phyloP scores from a whole-genome alignment of 2,888 invertebrate species.

The Macaria liturata region DNA sequence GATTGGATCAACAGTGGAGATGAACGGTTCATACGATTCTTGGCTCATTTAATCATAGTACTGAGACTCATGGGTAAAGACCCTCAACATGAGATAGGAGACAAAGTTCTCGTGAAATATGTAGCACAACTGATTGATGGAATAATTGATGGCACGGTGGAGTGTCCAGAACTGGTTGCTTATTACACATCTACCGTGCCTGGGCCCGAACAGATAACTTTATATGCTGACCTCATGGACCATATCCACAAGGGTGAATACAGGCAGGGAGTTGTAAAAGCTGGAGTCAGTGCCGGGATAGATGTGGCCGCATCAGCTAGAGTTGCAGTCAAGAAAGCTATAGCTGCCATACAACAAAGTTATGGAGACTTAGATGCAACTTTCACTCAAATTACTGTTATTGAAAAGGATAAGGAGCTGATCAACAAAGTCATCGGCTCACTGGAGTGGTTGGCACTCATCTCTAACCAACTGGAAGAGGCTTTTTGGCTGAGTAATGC shows the following conservation, averaged over 20 bases:
- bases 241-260: constrained; percentile 85
- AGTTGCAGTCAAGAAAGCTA: constrained; percentile 90
- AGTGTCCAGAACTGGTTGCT: constrained; percentile 91
- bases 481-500: constrained; percentile 94
- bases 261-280: constrained; percentile 86
- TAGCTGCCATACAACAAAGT: constrained; percentile 69
- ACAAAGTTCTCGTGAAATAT: constrained; percentile 89
- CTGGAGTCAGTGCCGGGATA: constrained; percentile 88
- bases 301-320: constrained; percentile 94
- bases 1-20: constrained; percentile 84
- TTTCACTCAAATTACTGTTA: constrained; percentile 87
- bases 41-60: constrained; percentile 93
- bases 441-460: constrained; percentile 94
- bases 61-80: constrained; percentile 90
- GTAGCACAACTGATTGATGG: constrained; percentile 87
- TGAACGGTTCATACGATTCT: constrained; percentile 87
- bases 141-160: constrained; percentile 74
- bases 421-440: constrained; percentile 77
- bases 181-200: constrained; percentile 93
- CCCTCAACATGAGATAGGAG: constrained; percentile 87
- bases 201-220: constrained; percentile 65
- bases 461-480: constrained; percentile 90
- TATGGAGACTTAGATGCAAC: constrained; percentile 80
- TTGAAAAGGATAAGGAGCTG: constrained; percentile 72
- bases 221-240: constrained; percentile 89